Percentiles rank a stretch among this genome's conserved stretches.
Conservation (phyloP, 2,888 invertebrate genomes). For the Brenthis hecate region DNA sequence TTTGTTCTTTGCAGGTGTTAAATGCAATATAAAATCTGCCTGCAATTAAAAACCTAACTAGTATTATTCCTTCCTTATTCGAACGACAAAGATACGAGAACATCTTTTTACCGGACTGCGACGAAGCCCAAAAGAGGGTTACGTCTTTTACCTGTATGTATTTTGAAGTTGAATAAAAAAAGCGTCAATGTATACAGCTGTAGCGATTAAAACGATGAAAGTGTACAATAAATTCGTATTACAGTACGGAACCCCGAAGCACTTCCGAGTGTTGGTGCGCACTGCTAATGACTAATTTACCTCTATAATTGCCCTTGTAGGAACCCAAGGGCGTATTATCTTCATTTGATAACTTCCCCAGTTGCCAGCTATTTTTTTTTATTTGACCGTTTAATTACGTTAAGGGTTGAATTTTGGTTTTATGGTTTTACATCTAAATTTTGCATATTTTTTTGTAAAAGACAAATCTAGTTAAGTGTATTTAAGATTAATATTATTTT, state of each 20-base stretch:
- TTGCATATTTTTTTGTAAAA: not conserved
- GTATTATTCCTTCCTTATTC: too few relatives aligned
- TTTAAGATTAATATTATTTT: too few relatives aligned
- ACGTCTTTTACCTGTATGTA: not conserved
- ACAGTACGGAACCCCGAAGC: constrained; percentile 45
- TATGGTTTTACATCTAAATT: not conserved
- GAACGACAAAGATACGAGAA: too few relatives aligned
- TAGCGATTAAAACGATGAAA: not conserved
- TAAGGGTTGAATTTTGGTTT: not conserved
- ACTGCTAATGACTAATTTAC: constrained; percentile 50
- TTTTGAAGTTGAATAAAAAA: not conserved
- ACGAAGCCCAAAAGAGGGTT: not conserved
- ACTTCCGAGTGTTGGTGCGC: constrained; percentile 43
- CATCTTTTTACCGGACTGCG: too few relatives aligned
- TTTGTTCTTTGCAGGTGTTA: not conserved
- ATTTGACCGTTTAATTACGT: constrained; percentile 14
- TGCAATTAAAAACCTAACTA: not conserved
- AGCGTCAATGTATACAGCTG: constrained; percentile 31
- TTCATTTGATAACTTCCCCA: constrained; percentile 38
- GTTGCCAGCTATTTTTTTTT: constrained; percentile 4
- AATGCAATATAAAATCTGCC: not conserved
- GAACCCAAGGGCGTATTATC: constrained; percentile 44
- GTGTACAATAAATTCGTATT: constrained; percentile 31
- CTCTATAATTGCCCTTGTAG: constrained; percentile 51
- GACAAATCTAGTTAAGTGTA: too few relatives aligned